Base-by-base conservation (phyloP, 2,797 vertebrate species). In the Sebastes matsubarae region DNA sequence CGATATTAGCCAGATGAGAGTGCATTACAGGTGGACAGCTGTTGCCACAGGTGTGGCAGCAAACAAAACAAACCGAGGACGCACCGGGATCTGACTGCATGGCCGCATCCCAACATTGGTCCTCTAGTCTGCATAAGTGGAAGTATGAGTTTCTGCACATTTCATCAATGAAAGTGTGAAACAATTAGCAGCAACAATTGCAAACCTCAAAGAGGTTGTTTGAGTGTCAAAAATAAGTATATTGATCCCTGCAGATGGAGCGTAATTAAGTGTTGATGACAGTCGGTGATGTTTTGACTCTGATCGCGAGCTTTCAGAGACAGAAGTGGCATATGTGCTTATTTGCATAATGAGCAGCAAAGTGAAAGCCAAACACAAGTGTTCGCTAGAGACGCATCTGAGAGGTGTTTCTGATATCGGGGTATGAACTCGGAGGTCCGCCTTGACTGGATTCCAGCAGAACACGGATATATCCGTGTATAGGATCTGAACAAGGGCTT, bases 41-140 rank as follows among this genome's bases (percentile, higher is more conserved):
- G 90, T 82, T 82, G 14, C 27, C 64, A 27, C 82, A 79, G 78
- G 80, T 87, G 87, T 76, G 55, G 18, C 38, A 18, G 66, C 32
- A 24, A 68, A 64, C 42, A 24, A 42, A 74, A 60, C 60, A 82
- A 71, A 65, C 14, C 2, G 52, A 57, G 46, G 50, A 6, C 6
- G 14, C 24, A 9, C 1, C 9, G 30, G 34, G 32, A 63, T 64
- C 67, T 11, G 30, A 73, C 27, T 18, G 4, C 8, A 3, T 60
- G 14, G 42, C 34, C 6, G 20, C 54, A 54, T 55, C 32, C 8
- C 1, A 27, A 36, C 10, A 24, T 20, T 6, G 8, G 46, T 50
- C 55, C 14, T 64, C 30, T 16, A 6, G 5, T 42, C 38, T 9
- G 64, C 52, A 13, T 0, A 14, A 46, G 25, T 22, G 13, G 16